These are phyloP conservation scores for Diuraphis noxia DNA, from an alignment of 1,140 invertebrate genomes.

Conservation along the genomic window DNA sequence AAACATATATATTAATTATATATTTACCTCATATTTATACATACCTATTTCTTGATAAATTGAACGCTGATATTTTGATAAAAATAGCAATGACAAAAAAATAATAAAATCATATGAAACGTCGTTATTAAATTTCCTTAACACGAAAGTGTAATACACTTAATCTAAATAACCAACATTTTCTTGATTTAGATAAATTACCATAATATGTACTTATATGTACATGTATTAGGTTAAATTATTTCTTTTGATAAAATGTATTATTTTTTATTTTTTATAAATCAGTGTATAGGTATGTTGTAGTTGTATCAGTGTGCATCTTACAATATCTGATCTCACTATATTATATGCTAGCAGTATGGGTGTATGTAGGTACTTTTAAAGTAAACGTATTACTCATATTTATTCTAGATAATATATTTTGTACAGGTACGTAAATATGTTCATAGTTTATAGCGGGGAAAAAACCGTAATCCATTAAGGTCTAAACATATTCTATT, in stretches of 20 bases:
- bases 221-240: neutral
- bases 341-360: neutral
- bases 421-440: neutral
- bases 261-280: neutral
- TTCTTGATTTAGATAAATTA: too few species aligned
- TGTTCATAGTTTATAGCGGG: neutral
- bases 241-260: neutral
- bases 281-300: neutral
- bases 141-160: neutral
- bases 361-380: neutral
- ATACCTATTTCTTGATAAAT: neutral
- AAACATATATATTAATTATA: neutral
- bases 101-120: neutral
- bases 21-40: neutral
- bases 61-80: neutral
- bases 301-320: neutral
- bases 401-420: neutral
- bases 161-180: too few species aligned
- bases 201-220: too few species aligned
- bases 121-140: neutral
- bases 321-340: neutral
- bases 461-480: neutral
- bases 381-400: neutral
- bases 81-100: neutral
- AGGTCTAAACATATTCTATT: neutral